Base-by-base conservation (phyloP, 2,797 vertebrate species). In the Melanotaenia maccullochi region DNA sequence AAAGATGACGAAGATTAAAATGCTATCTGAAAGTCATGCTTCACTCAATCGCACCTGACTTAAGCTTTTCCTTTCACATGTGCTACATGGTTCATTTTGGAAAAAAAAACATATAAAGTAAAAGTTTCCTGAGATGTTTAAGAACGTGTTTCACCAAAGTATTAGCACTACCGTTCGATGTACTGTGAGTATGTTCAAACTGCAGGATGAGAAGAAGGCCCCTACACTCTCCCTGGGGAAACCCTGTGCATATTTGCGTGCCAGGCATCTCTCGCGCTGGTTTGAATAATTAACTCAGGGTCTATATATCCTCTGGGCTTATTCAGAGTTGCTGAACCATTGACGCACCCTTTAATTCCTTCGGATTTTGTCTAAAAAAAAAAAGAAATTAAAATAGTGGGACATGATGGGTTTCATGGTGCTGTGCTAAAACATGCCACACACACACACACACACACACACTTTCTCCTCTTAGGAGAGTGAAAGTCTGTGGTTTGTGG, bases 241-340 rank as follows among this genome's bases (percentile, higher is more conserved):
- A 89, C 83, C 85, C 90, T 88, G 84, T 74, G 62, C 68, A 71
- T 61, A 67, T 78, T 80, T 89, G 79, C 51, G 5, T 88, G 84
- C 75, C 84, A 78, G 78, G 70, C 75, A 67, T 87, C 82, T 81
- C 84, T 83, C 81, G 86, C 25, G 52, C 82, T 88, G 85, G 66
- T 82, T 78, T 86, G 75, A 91, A 91, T 91, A 90, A 90, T 90
- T 89, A 85, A 90, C 87, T 86, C 66, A 79, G 78, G 86, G 85
- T 82, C 88, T 83, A 65, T 90, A 89, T 86, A 80, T 89, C 85
- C 81, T 76, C 73, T 49, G 79, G 82, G 76, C 75, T 88, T 81
- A 85, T 88, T 90, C 81, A 81, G 72, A 89, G 78, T 66, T 78
- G 83, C 79, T 89, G 78, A 83, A 86, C 86, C 82, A 47, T 86